A percentile compares a stretch with the other conserved stretches of the same genome.
Conservation (phyloP, 2,797 vertebrate species). For the Steatocranus sp. region DNA sequence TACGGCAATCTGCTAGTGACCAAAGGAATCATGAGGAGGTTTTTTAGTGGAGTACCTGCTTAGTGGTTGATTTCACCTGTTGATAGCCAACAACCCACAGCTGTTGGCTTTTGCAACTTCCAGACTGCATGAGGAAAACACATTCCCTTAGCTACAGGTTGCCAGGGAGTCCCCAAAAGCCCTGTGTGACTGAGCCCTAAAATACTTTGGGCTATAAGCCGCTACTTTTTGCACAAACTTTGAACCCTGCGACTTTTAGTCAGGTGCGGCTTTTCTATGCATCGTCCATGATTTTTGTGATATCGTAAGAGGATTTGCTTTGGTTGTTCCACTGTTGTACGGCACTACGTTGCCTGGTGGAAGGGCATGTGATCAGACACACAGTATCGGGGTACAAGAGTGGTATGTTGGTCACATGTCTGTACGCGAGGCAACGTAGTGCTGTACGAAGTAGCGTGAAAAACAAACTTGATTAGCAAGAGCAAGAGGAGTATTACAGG, state of each 20-base stretch:
- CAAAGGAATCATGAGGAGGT: background rate
- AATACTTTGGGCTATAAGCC: background rate
- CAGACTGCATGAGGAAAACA: background rate
- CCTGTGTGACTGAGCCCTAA: background rate
- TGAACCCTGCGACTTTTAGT: background rate
- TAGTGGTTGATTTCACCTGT: background rate
- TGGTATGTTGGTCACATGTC: background rate
- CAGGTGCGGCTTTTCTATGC: background rate
- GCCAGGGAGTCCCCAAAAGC: background rate
- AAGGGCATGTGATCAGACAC: background rate
- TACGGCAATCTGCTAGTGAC: background rate
- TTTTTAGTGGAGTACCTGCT: background rate
- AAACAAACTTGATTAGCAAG: background rate
- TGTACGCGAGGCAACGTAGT: background rate
- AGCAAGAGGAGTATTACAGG: no score
- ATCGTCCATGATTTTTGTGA: background rate
- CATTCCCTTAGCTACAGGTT: background rate
- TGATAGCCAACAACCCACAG: background rate
- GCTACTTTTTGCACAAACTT: background rate
- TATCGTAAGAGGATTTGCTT: no score
- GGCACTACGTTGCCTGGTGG: background rate
- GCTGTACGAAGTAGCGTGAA: background rate
- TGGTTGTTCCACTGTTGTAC: no score
- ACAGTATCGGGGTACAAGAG: background rate
- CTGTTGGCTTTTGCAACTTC: background rate